Evolutionary conservation across 2,888 invertebrate species (phyloP), one percentile per base, ranked within the genome.

Genomic region (Polymixis lichenea): DNA sequence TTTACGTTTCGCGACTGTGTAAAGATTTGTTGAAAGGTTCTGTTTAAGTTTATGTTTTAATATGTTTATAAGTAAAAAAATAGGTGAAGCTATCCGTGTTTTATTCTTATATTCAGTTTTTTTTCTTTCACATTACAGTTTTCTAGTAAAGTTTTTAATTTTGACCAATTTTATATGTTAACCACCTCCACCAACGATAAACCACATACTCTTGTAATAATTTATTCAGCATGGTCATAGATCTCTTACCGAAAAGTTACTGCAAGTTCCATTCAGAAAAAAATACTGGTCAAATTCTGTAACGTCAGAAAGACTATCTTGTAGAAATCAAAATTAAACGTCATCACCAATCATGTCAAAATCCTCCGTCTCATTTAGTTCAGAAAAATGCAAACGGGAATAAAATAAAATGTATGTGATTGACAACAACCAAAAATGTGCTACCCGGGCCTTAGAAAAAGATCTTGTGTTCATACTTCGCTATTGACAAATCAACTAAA

Each of bases 381-480:
- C 22, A 32, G 38, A 9, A 85, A 62, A 72, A 83, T 82, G 73
- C 49, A 68, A 85, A 72, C 19, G 15, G 53, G 69, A 82, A 68
- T 65, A 32, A 49, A 51, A 79, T 49, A 61, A 84, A 68, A 84
- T 80, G 85, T 71, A 60, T 15, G 78, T 74, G 60, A 73, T 69
- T 69, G 49, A 77, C n/a, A 56, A 74, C 17, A 38, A 13, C 9
- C 28, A 62, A 53, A 74, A 25, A 72, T 82, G 78, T 55, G 32
- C 51, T 8, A 58, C 1, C 9, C 60, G 19, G n/a, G 51, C 53
- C 49, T 77, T 72, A n/a, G 85, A 83, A n/a, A 85, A 28, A 82
- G 86, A 85, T 69, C 83, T 82, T 0, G 73, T 78, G 22, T 85
- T 66, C 58, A 82, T 82, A 68, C 17, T 83, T 55, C 86, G 86